phyloP scores from a whole-genome alignment of 30 jellyfish, hydroid and myxozoan species.

The Turritopsis rubra region DNA sequence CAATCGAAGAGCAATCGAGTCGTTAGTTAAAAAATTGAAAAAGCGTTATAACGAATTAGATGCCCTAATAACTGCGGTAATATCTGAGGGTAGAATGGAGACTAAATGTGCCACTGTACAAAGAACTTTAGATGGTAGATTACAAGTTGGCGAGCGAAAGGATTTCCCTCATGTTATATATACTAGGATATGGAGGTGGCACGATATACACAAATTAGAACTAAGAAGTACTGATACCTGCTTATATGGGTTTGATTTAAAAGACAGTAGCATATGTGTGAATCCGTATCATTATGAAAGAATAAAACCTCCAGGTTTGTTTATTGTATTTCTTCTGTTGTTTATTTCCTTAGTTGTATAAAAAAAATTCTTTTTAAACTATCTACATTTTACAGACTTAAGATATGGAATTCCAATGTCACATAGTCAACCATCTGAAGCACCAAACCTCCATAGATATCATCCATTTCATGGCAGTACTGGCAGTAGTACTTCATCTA shows the following conservation, averaged over 20 bases:
- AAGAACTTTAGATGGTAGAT: constrained; percentile 94
- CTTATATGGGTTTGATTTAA: constrained; percentile 84
- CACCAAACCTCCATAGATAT: background rate
- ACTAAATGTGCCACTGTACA: constrained; percentile 94
- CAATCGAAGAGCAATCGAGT: constrained; percentile 86
- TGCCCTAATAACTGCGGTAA: constrained; percentile 80
- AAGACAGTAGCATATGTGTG: constrained; percentile 86
- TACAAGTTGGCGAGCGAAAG: constrained; percentile 96
- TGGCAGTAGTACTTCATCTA: background rate
- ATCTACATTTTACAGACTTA: background rate
- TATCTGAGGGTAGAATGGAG: constrained; percentile 82
- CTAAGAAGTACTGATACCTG: constrained; percentile 65
- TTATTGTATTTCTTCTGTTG: background rate
- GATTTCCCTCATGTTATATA: constrained; percentile 97
- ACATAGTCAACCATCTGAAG: constrained; percentile 10
- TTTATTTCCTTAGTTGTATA: too few relatives aligned
- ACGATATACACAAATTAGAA: constrained; percentile 89
- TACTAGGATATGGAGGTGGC: constrained; percentile 97
- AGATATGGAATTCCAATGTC: constrained; percentile 1
- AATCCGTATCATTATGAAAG: constrained; percentile 95
- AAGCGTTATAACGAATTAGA: constrained; percentile 93
- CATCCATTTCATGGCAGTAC: background rate
- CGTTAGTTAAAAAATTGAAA: constrained; percentile 86
- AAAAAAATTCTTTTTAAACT: background rate
- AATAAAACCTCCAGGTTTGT: constrained; percentile 94